phyloP scores from a whole-genome alignment of 2,113 vertebrate species.

The Cygnus atratus region DNA sequence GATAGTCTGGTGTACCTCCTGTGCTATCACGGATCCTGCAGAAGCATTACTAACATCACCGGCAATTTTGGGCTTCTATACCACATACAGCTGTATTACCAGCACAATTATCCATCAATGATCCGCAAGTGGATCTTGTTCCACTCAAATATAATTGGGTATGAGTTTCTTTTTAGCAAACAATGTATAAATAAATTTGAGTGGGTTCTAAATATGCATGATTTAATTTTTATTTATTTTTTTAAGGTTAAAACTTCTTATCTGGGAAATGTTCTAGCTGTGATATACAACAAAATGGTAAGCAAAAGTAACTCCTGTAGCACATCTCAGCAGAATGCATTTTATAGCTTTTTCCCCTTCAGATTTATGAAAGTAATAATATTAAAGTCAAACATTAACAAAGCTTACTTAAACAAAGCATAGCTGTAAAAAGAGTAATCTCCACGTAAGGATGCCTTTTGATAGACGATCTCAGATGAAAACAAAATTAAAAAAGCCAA shows the following conservation, averaged over 20 bases:
- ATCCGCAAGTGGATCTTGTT: not conserved
- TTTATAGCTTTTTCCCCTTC: not conserved
- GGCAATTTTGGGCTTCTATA: not conserved
- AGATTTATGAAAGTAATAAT: not conserved
- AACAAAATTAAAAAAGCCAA: not conserved
- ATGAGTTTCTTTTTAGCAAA: not conserved
- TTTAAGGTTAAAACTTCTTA: not conserved
- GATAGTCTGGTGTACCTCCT: not conserved
- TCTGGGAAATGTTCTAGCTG: not conserved
- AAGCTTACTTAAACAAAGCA: not conserved
- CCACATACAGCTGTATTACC: not conserved
- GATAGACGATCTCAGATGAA: not conserved
- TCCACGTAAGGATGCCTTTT: not conserved
- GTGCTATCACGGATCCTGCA: not conserved
- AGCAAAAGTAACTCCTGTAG: not conserved
- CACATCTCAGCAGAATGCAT: not conserved
- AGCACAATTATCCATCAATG: not conserved
- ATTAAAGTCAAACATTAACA: not conserved
- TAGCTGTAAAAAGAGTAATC: not conserved
- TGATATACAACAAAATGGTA: not conserved
- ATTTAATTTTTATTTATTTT: not conserved
- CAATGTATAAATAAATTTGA: not conserved
- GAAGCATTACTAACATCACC: not conserved
- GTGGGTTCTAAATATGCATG: not conserved
- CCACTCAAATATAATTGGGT: not conserved